Evolutionary conservation across 2,888 invertebrate species (phyloP).

Genomic region (Anorthoa munda): DNA sequence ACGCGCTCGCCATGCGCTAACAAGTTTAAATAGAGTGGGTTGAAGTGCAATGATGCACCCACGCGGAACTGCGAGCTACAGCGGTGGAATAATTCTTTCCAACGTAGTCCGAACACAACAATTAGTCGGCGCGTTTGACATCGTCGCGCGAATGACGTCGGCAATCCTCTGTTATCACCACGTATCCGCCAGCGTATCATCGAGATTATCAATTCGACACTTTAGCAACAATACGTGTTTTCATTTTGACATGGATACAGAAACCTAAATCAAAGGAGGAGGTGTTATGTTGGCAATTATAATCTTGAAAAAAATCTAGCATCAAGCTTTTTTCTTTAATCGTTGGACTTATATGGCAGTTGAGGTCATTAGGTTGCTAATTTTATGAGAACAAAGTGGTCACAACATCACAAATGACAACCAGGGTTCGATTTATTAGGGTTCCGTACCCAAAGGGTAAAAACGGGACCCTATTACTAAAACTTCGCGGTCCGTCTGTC

Average conservation of each 20-base stretch:
- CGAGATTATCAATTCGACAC: constrained; percentile 27
- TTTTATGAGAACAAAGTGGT: constrained; percentile 18
- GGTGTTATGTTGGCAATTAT: background rate
- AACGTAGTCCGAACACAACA: constrained; percentile 68
- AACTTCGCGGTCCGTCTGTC: too few relatives aligned
- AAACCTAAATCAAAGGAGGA: background rate
- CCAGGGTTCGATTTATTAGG: background rate
- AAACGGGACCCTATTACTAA: too few relatives aligned
- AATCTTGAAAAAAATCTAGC: background rate
- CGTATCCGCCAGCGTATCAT: constrained; percentile 48
- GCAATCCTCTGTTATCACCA: constrained; percentile 39
- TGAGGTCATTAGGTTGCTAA: constrained; percentile 18
- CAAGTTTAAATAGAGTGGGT: constrained; percentile 44
- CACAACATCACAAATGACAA: constrained; percentile 36
- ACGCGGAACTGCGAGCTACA: constrained; percentile 74
- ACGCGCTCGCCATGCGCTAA: constrained; percentile 18
- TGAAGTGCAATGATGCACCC: constrained; percentile 76
- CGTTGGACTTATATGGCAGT: background rate
- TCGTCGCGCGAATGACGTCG: constrained; percentile 24
- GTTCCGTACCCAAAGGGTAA: too few relatives aligned
- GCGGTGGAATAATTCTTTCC: constrained; percentile 71
- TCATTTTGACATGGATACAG: constrained; percentile 15
- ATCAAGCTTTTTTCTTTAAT: background rate
- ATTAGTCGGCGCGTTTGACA: constrained; percentile 41
- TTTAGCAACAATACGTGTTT: constrained; percentile 46